Conservation (phyloP, 1,140 invertebrate species). For the Sinonovacula constricta region DNA sequence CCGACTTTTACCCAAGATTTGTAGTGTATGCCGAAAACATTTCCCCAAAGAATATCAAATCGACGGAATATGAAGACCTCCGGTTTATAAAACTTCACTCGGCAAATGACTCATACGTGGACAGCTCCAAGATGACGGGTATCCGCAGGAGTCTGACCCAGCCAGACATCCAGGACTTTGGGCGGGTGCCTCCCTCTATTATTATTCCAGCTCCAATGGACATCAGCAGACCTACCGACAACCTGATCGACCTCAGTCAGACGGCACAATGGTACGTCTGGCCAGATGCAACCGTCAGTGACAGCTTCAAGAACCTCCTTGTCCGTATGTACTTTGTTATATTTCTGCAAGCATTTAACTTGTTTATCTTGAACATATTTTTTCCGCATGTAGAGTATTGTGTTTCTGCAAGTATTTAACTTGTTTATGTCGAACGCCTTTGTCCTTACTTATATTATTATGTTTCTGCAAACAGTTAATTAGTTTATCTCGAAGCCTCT, state of each 20-base stretch:
- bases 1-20: slow-evolving; percentile 4
- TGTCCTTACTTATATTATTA: too few species aligned
- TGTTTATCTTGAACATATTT: too few species aligned
- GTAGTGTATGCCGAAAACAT: neutral
- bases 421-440: too few species aligned
- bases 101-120: neutral
- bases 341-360: too few species aligned
- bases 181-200: slow-evolving; percentile 1
- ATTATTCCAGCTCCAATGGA: neutral
- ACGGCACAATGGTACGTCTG: neutral
- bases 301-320: neutral
- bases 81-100: neutral
- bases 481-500: too few species aligned
- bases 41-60: neutral
- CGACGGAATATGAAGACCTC: slow-evolving; percentile 1
- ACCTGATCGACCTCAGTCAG: neutral
- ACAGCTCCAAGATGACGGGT: neutral
- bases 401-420: too few species aligned
- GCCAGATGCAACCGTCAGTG: neutral
- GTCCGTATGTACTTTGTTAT: neutral
- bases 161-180: slow-evolving; percentile 3
- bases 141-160: neutral
- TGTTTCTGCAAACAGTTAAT: too few species aligned
- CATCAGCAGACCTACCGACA: neutral
- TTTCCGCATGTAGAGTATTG: too few species aligned